Conservation (phyloP, 2,888 invertebrate genomes). For the Parthenolecanium corni region DNA sequence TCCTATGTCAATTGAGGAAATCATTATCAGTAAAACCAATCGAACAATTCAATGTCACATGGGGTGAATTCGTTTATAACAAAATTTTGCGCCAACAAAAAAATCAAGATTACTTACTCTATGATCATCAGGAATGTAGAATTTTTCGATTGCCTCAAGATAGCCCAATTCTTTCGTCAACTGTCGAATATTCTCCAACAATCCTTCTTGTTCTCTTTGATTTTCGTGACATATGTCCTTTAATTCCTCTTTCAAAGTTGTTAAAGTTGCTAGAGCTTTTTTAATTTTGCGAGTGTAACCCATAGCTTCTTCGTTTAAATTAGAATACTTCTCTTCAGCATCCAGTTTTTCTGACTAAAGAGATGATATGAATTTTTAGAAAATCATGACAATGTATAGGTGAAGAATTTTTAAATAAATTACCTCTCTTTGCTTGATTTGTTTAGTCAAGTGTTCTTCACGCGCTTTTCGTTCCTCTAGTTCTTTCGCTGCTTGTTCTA, state of each 20-base stretch:
- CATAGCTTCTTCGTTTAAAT: conserved; percentile 85
- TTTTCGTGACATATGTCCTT: conserved; percentile 86
- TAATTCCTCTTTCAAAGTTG: conserved; percentile 73
- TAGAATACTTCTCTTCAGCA: conserved; percentile 88
- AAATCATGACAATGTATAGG: not conserved
- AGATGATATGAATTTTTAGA: conserved; percentile 13
- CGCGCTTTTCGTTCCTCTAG: conserved; percentile 63
- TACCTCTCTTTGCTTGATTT: conserved; percentile 75
- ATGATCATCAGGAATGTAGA: conserved; percentile 87
- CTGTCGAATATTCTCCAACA: conserved; percentile 83
- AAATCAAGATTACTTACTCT: conserved; percentile 47
- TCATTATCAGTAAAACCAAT: too few species aligned
- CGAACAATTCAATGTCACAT: too few species aligned
- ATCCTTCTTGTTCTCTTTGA: conserved; percentile 91
- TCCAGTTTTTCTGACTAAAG: conserved; percentile 72
- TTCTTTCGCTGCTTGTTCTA: conserved; percentile 77
- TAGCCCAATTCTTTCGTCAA: conserved; percentile 80
- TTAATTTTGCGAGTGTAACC: conserved; percentile 87
- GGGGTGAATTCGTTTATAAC: too few species aligned
- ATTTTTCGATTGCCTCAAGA: conserved; percentile 80
- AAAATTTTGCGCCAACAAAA: too few species aligned
- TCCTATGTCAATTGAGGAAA: conserved; percentile 44
- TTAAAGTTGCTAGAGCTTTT: conserved; percentile 72
- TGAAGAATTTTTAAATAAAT: not conserved
- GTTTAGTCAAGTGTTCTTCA: conserved; percentile 68